Evolutionary conservation across 2,797 vertebrate genomes (phyloP).

Genomic region (Cottoperca gobio): DNA sequence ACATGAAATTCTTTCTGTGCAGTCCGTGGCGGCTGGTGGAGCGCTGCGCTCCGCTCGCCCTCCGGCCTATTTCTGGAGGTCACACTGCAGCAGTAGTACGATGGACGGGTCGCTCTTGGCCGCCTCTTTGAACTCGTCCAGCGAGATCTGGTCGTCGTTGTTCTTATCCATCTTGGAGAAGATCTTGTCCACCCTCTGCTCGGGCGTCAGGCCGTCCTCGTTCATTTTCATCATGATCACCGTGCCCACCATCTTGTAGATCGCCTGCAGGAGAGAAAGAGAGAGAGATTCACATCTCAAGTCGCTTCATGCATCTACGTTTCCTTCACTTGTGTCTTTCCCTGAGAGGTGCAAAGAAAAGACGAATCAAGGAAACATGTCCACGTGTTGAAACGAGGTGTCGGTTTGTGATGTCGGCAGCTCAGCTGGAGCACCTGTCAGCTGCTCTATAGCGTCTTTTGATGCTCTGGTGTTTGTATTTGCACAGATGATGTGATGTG

Average conservation of each 20-base stretch:
- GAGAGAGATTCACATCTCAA: not conserved
- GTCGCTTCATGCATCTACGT: not conserved
- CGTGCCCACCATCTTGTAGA: slow-evolving; percentile 99
- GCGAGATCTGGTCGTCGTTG: slow-evolving; percentile 98
- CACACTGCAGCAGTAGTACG: slow-evolving; percentile 99
- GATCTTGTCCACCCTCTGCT: slow-evolving; percentile 99
- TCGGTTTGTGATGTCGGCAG: not conserved
- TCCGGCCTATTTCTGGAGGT: slow-evolving; percentile 97
- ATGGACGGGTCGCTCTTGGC: slow-evolving; percentile 99
- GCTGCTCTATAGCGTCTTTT: not conserved
- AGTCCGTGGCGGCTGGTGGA: slow-evolving; percentile 86
- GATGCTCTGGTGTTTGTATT: not conserved
- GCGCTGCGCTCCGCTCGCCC: slow-evolving; percentile 50
- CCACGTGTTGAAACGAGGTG: not conserved
- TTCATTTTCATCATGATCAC: slow-evolving; percentile 99
- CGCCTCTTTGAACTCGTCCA: slow-evolving; percentile 99
- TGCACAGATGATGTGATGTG: not conserved
- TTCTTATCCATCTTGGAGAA: slow-evolving; percentile 99
- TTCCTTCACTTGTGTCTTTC: not conserved
- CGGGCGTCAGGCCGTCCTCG: slow-evolving; percentile 96
- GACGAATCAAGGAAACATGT: not conserved
- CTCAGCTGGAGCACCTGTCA: slow-evolving; percentile 9
- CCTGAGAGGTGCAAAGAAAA: not conserved
- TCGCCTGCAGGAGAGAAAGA: slow-evolving; percentile 85
- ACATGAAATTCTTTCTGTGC: slow-evolving; percentile 94